Evolutionary conservation across 1,140 invertebrate species (phyloP).

Genomic region (Ips typographus): DNA sequence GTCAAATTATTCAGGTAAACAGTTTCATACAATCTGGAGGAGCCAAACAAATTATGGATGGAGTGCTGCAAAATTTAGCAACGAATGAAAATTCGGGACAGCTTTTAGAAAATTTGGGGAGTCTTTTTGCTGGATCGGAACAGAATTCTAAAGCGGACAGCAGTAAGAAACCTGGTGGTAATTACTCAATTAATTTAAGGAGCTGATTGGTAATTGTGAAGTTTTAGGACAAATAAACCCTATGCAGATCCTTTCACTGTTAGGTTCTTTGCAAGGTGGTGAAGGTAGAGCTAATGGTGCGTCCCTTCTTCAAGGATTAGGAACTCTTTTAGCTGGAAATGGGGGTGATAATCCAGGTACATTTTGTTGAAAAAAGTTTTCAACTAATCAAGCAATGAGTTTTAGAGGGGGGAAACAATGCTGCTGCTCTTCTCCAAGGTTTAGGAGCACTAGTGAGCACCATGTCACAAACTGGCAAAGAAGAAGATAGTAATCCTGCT

Average conservation of each 20-base stretch:
- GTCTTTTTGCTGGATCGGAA: not conserved
- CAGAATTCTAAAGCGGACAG: no score
- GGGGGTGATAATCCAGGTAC: constrained; percentile 23
- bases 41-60: constrained; percentile 45
- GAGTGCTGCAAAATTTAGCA: constrained; percentile 37
- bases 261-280: constrained; percentile 30
- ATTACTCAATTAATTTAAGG: not conserved
- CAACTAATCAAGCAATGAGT: not conserved
- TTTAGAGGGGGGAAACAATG: constrained; percentile 18
- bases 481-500: constrained; percentile 8
- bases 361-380: not conserved
- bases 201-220: not conserved
- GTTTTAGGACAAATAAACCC: constrained; percentile 28
- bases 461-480: constrained; percentile 2
- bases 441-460: constrained; percentile 50
- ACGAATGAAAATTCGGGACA: constrained; percentile 47
- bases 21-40: constrained; percentile 60
- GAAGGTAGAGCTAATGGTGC: constrained; percentile 18
- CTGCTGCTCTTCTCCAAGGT: constrained; percentile 48
- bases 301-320: constrained; percentile 51
- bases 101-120: constrained; percentile 32
- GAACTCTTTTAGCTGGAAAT: constrained; percentile 45
- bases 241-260: constrained; percentile 21
- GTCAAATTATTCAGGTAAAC: constrained; percentile 17
- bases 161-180: no score